phyloP scores from a whole-genome alignment of 1,140 invertebrate species.

The Oncopodura yosiiana region DNA sequence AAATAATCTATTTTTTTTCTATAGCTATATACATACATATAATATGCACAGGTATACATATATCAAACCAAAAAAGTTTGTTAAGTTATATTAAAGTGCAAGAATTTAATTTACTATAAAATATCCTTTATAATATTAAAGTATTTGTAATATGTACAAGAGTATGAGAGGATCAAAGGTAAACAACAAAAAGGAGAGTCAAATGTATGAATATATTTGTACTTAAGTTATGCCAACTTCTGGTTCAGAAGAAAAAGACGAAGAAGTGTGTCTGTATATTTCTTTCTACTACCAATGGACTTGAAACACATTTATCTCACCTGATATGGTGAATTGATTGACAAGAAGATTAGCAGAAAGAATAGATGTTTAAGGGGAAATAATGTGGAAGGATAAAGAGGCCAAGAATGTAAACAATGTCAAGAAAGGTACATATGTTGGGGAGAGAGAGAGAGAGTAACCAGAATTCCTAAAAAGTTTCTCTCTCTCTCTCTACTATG shows the following conservation, averaged over 20 bases:
- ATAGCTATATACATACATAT: no score
- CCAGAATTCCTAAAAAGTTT: neutral
- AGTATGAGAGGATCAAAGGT: no score
- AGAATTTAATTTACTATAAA: no score
- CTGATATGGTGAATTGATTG: slow-evolving; percentile 18
- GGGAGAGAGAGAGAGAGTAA: neutral
- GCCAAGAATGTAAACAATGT: slow-evolving; percentile 1
- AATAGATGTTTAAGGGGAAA: slow-evolving; percentile 12
- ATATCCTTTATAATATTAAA: no score
- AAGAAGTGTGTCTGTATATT: no score
- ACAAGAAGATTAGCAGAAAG: slow-evolving; percentile 10
- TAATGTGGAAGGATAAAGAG: neutral
- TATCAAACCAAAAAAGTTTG: no score
- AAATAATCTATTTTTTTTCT: no score
- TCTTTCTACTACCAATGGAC: neutral
- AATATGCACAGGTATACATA: no score
- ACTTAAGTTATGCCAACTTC: no score
- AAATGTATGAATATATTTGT: neutral
- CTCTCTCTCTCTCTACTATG: neutral
- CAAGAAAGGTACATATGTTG: neutral
- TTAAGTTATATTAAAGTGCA: no score
- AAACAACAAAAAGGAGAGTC: neutral
- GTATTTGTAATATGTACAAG: no score
- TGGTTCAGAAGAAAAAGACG: no score
- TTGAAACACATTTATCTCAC: slow-evolving; percentile 13